Conservation (phyloP, 2,888 invertebrate genomes). For the Ernsta delagoae region DNA sequence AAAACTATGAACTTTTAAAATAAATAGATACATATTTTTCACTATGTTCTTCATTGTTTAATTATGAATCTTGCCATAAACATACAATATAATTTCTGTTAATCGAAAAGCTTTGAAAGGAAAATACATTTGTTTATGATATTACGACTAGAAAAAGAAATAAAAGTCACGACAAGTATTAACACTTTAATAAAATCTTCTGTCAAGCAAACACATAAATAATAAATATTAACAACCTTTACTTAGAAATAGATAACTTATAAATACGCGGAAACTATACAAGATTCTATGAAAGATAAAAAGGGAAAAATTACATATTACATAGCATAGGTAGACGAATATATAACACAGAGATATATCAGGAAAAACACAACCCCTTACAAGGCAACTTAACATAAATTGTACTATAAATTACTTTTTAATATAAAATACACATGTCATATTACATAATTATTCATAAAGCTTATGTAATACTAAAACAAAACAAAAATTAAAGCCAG, state of each 20-base stretch:
- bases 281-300: slow-evolving; percentile 9
- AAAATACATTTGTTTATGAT: no score
- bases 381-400: slow-evolving; percentile 33
- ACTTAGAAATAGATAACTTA: slow-evolving; percentile 4
- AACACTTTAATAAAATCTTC: slow-evolving; percentile 30
- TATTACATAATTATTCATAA: slow-evolving; percentile 41
- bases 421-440: slow-evolving; percentile 39
- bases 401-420: slow-evolving; percentile 39
- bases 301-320: slow-evolving; percentile 1
- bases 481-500: slow-evolving; percentile 70
- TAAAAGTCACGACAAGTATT: slow-evolving; percentile 15
- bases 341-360: neutral
- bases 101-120: no score
- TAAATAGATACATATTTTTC: no score
- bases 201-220: slow-evolving; percentile 7
- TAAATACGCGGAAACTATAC: slow-evolving; percentile 12
- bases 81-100: no score
- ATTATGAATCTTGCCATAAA: no score
- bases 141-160: neutral
- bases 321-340: neutral
- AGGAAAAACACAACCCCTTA: slow-evolving; percentile 21
- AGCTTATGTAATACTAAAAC: slow-evolving; percentile 63
- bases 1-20: no score
- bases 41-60: no score
- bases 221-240: slow-evolving; percentile 23